Evolutionary conservation across 2,888 invertebrate species (phyloP), one percentile per base, ranked within the genome.

Genomic region (Xylophagus ater): DNA sequence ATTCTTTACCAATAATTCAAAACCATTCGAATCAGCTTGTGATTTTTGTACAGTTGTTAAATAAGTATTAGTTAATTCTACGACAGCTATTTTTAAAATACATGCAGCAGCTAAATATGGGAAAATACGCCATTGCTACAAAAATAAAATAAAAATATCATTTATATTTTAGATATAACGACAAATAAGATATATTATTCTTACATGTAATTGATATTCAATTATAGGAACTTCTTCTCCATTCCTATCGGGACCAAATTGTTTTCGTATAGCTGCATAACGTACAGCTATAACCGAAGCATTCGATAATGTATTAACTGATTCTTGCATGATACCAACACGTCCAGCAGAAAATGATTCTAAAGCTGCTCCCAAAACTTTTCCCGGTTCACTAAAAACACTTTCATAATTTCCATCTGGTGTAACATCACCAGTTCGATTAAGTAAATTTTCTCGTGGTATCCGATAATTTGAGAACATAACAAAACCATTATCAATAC

Each of bases 401-500:
- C 88, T 85, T 51, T 87, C 81, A 58, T 93, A 96, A 45, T 74
- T 72, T 1, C 94, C 94, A 10, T 86, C 84, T 4, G 80, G 75
- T 0, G 84, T 83, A 13, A 96, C 86, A 59, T 93, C 90, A 5
- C 87, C 92, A 0, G 84, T 88, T 51, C 84, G 74, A 62, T 93
- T 92, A 37, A 94, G 68, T 1, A 93, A 69, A 59, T 83, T 81
- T 54, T 81, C 83, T 37, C 83, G 73, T 2, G 90, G 87, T 63
- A 94, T 85, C 54, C 85, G 73, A 62, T 87, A 89, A 52, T 87
- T 77, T 56, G 85, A 76, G 66, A 93, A 92, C 67, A 86, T 75
- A 47, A 89, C 73, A 59, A 89, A 90, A 9, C 93, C 94, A 63
- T 94, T 94, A 61, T 94, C 93, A 43, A 92, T 78, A 4, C 89